Conservation (phyloP, 2,888 invertebrate species). For the Parnassius apollo region DNA sequence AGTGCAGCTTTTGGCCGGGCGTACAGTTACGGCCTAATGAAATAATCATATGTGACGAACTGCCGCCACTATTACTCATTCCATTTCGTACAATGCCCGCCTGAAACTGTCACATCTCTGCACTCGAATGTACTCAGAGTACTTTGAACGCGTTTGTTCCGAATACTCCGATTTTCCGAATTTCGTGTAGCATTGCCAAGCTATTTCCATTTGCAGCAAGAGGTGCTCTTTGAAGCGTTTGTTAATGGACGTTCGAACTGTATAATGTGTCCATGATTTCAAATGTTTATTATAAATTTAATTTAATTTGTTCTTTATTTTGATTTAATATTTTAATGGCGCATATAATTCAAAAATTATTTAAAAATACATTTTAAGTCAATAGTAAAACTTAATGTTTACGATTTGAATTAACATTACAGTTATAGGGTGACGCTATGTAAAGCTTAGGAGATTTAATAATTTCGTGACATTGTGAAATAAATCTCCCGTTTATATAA, state of each 20-base stretch:
- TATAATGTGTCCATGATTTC: neutral
- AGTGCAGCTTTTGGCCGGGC: constrained; percentile 74
- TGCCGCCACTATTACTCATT: constrained; percentile 63
- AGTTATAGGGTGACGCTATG: neutral
- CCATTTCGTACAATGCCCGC: constrained; percentile 32
- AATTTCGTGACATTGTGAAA: neutral
- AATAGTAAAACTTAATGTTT: no score
- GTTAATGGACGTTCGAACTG: neutral
- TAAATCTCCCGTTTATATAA: neutral
- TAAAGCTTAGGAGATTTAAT: neutral
- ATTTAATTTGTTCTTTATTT: no score
- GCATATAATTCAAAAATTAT: no score
- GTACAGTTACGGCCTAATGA: constrained; percentile 79
- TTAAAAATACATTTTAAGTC: no score
- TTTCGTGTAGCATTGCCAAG: constrained; percentile 4
- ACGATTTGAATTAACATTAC: neutral
- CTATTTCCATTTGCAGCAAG: constrained; percentile 7
- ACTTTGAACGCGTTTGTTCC: constrained; percentile 10
- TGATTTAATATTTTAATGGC: no score
- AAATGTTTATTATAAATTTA: neutral
- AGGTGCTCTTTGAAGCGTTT: constrained; percentile 4
- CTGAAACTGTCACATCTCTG: constrained; percentile 16
- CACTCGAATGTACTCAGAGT: neutral
- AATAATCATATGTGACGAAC: constrained; percentile 80
- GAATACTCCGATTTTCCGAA: constrained; percentile 14